These are phyloP conservation scores for Tetragnatha montana DNA, from an alignment of 2,888 invertebrate genomes.

Conservation along the genomic window DNA sequence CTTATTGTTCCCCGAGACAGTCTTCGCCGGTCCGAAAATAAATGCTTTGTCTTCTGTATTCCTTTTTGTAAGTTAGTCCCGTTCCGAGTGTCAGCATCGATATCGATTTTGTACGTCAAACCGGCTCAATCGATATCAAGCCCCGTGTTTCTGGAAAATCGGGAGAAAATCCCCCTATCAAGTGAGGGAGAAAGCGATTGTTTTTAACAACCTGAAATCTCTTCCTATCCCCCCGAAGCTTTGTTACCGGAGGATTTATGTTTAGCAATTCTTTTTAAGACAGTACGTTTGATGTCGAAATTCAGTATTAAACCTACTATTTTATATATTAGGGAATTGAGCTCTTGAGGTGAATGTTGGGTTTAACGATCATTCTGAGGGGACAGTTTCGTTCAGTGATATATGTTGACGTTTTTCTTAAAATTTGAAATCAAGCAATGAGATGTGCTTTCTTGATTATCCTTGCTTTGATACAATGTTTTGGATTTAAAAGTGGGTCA, in stretches of 20 bases:
- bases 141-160: slow-evolving; percentile 27
- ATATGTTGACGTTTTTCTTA: too few relatives aligned
- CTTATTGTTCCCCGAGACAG: background rate
- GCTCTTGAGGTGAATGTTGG: background rate
- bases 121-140: slow-evolving; percentile 50
- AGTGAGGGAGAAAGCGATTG: slow-evolving; percentile 55
- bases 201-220: slow-evolving; percentile 56
- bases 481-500: too few relatives aligned
- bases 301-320: background rate
- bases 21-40: slow-evolving; percentile 13
- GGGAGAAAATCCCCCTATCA: slow-evolving; percentile 59
- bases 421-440: too few relatives aligned
- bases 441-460: too few relatives aligned
- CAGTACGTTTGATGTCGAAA: background rate
- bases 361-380: background rate
- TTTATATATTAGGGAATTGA: background rate
- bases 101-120: slow-evolving; percentile 61
- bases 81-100: slow-evolving; percentile 44
- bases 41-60: slow-evolving; percentile 34
- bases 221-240: slow-evolving; percentile 14
- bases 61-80: slow-evolving; percentile 25
- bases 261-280: background rate
- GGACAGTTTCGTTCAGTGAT: too few relatives aligned
- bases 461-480: too few relatives aligned
- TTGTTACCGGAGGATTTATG: slow-evolving; percentile 11